A percentile compares a stretch with the other conserved stretches of the same genome.
Conservation (phyloP, 2,888 invertebrate species). For the Chydorus sphaericus region DNA sequence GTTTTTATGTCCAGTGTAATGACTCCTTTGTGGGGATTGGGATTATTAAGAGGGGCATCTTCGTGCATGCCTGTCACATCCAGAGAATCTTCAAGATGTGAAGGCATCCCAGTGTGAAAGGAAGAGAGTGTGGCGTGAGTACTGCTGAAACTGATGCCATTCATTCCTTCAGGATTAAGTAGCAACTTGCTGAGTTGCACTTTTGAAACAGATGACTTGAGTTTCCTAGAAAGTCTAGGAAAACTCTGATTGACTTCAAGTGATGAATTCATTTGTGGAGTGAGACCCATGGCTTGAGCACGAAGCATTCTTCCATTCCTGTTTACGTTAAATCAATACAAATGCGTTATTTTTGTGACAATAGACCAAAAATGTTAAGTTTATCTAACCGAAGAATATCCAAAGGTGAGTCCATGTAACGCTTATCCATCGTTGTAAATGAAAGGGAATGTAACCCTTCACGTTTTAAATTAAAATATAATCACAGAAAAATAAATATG, state of each 20-base stretch:
- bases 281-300: slow-evolving; percentile 9
- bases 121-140: slow-evolving; percentile 17
- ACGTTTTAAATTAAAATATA: no score
- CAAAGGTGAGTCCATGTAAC: not conserved
- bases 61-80: slow-evolving; percentile 19
- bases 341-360: not conserved
- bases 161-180: slow-evolving; percentile 25
- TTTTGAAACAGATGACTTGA: not conserved
- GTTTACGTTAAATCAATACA: not conserved
- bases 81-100: slow-evolving; percentile 38
- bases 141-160: slow-evolving; percentile 28
- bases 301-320: slow-evolving; percentile 8
- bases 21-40: slow-evolving; percentile 50
- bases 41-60: slow-evolving; percentile 24
- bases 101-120: slow-evolving; percentile 35
- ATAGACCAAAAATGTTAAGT: no score
- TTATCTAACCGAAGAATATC: not conserved
- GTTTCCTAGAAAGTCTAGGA: slow-evolving; percentile 28
- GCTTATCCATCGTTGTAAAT: not conserved
- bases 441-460: no score
- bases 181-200: not conserved
- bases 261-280: slow-evolving; percentile 25
- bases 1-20: slow-evolving; percentile 48
- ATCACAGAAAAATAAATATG: no score
- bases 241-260: slow-evolving; percentile 49